A percentile compares a stretch with the other conserved stretches of the same genome.
Conservation (phyloP, 2,113 vertebrate species). For the Phyllopteryx taeniolatus region DNA sequence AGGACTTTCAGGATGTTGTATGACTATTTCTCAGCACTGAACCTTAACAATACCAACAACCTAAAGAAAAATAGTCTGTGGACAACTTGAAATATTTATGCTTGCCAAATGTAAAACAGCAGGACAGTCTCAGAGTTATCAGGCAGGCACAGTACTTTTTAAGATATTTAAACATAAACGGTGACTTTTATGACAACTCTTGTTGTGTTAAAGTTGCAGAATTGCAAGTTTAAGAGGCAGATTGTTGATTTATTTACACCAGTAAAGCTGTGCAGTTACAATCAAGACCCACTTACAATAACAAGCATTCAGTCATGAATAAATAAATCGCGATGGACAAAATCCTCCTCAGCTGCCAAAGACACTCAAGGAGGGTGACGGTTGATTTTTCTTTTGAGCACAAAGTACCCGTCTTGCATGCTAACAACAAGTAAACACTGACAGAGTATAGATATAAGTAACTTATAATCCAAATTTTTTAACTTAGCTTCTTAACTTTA, state of each 20-base stretch:
- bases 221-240: constrained; percentile 24
- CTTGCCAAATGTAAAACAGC: constrained; percentile 17
- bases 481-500: constrained; percentile 53
- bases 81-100: constrained; percentile 38
- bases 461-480: constrained; percentile 44
- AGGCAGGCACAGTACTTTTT: constrained; percentile 9
- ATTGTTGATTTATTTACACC: constrained; percentile 25
- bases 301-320: not conserved
- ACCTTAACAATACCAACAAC: constrained; percentile 44
- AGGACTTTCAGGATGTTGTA: constrained; percentile 53
- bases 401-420: constrained; percentile 59
- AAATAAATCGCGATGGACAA: constrained; percentile 9
- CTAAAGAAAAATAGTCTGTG: constrained; percentile 15
- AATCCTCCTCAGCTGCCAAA: constrained; percentile 53
- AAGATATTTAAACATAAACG: not conserved
- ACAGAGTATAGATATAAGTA: constrained; percentile 51
- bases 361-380: constrained; percentile 50
- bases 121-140: constrained; percentile 23
- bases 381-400: constrained; percentile 33
- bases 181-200: too few species aligned
- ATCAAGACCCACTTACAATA: constrained; percentile 22
- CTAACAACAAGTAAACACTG: constrained; percentile 37
- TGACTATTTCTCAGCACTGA: constrained; percentile 39
- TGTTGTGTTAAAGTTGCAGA: constrained; percentile 4
- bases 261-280: constrained; percentile 44